phyloP scores from a whole-genome alignment of 2,797 vertebrate genomes.

The Bovichtus diacanthus region DNA sequence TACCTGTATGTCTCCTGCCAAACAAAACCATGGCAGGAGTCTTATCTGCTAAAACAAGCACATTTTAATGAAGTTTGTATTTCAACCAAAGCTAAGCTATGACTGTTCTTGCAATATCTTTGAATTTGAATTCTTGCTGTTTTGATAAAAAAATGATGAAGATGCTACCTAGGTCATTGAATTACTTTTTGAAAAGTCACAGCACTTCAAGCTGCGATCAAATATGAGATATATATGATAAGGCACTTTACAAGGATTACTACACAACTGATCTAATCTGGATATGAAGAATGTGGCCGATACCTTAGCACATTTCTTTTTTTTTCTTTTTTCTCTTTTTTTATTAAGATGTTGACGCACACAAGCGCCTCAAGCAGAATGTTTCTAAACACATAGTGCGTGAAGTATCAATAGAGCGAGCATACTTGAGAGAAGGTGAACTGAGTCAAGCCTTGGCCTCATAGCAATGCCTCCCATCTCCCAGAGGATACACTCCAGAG shows the following conservation, averaged over 20 bases:
- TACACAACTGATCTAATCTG: conserved; percentile 27
- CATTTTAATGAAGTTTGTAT: not conserved
- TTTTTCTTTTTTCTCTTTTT: too few relatives aligned
- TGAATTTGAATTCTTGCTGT: not conserved
- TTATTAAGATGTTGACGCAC: conserved; percentile 25
- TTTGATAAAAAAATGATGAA: not conserved
- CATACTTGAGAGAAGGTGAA: conserved; percentile 48
- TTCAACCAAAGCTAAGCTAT: not conserved
- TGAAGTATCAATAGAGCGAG: conserved; percentile 26
- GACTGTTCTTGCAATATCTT: not conserved
- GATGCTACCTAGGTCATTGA: not conserved
- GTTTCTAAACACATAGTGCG: conserved; percentile 30
- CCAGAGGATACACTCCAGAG: conserved; percentile 35
- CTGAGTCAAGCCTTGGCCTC: conserved; percentile 52
- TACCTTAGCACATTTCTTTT: not conserved
- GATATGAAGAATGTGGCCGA: conserved; percentile 20
- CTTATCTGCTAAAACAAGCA: not conserved
- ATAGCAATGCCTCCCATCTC: conserved; percentile 43
- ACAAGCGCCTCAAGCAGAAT: conserved; percentile 25
- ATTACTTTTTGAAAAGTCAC: not conserved
- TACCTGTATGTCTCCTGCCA: not conserved
- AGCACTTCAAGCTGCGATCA: not conserved
- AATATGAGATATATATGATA: conserved; percentile 9
- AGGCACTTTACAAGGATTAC: conserved; percentile 8
- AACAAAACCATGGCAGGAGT: not conserved